phyloP scores from a whole-genome alignment of 2,113 vertebrate species.

The Oreochromis aureus region DNA sequence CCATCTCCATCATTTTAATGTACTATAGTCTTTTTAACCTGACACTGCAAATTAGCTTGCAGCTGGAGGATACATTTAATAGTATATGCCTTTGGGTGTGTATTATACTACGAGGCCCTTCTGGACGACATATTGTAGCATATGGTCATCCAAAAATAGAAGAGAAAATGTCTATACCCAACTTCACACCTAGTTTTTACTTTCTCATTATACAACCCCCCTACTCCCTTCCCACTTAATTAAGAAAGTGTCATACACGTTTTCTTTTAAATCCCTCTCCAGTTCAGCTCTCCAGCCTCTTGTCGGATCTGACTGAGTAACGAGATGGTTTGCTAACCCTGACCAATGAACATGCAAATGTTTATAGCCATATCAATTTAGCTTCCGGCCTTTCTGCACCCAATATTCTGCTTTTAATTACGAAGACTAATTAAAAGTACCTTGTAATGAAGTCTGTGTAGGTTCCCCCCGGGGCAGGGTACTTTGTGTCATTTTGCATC shows the following conservation, averaged over 20 bases:
- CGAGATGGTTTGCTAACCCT: constrained; percentile 26
- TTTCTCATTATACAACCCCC: not conserved
- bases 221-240: constrained; percentile 5
- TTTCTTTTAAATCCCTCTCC: constrained; percentile 2
- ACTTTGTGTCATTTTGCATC: constrained; percentile 60
- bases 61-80: not conserved
- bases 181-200: constrained; percentile 15
- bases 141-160: constrained; percentile 10
- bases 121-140: not conserved
- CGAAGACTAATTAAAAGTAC: constrained; percentile 70
- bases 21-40: constrained; percentile 12
- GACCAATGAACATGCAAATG: constrained; percentile 41
- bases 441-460: constrained; percentile 61
- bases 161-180: not conserved
- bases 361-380: constrained; percentile 62
- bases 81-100: not conserved
- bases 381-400: constrained; percentile 36
- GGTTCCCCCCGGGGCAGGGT: constrained; percentile 37
- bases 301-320: not conserved
- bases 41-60: constrained; percentile 6
- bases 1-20: not conserved
- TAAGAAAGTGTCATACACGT: constrained; percentile 3
- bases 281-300: not conserved
- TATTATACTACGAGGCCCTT: not conserved
- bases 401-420: constrained; percentile 65